Percentiles rank a stretch among this genome's conserved stretches.
Evolutionary conservation across 2,797 vertebrate genomes (phyloP).

Genomic region (Neopelma chrysocephalum): DNA sequence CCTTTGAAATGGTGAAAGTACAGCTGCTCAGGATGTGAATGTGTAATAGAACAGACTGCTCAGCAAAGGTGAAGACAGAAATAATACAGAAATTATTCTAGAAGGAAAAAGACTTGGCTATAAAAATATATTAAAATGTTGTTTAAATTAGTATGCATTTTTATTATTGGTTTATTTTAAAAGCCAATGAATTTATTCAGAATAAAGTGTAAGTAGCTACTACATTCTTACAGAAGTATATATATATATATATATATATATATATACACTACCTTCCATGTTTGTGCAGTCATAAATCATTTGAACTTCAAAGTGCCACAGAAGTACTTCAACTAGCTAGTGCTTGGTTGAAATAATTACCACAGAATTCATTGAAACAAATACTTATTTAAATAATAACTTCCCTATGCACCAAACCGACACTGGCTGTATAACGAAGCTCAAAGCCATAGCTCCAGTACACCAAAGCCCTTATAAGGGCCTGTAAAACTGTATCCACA

Average conservation of each 20-base stretch:
- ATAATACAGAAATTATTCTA: neutral
- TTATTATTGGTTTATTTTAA: neutral
- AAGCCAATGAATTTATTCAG: neutral
- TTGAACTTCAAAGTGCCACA: neutral
- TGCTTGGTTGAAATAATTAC: neutral
- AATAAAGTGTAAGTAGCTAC: neutral
- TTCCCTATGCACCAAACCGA: neutral
- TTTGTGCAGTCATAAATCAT: neutral
- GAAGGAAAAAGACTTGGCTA: neutral
- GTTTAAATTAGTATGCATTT: neutral
- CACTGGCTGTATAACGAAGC: fast-evolving
- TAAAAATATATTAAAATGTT: neutral
- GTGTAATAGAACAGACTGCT: neutral
- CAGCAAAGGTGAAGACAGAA: conserved; percentile 1
- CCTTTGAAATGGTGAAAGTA: conserved; percentile 33
- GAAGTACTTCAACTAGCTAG: neutral
- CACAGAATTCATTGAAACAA: neutral
- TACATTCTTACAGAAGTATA: neutral
- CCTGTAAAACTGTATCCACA: neutral
- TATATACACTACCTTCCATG: neutral
- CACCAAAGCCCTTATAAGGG: neutral
- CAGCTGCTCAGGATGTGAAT: conserved; percentile 17
- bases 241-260: too few species aligned
- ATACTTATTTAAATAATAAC: neutral
- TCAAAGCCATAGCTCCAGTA: neutral